phyloP scores from a whole-genome alignment of 2,113 vertebrate genomes.

The Gambusia affinis region DNA sequence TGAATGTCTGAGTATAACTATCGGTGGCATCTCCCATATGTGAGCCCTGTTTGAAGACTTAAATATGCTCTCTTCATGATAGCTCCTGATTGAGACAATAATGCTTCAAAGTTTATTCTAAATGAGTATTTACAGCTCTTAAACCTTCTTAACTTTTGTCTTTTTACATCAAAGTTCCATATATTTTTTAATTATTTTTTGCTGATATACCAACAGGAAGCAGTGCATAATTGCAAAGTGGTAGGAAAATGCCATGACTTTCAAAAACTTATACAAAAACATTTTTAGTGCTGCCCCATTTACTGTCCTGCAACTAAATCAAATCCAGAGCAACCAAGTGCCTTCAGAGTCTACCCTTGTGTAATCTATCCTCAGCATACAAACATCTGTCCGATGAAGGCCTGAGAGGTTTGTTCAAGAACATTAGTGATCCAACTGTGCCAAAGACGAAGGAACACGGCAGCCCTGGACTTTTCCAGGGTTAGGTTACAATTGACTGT shows the following conservation, averaged over 20 bases:
- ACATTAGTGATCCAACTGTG: not conserved
- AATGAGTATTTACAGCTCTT: conserved; percentile 5
- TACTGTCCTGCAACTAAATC: not conserved
- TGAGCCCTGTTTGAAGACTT: conserved; percentile 71
- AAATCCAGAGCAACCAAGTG: not conserved
- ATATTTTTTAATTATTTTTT: not conserved
- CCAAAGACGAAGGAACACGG: not conserved
- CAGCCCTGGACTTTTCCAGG: too few relatives aligned
- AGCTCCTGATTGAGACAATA: conserved; percentile 40
- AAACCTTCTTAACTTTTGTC: not conserved
- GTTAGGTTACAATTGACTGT: too few relatives aligned
- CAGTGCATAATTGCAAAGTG: too few relatives aligned
- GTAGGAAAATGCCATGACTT: too few relatives aligned
- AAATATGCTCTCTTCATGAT: conserved; percentile 50
- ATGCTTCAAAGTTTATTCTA: conserved; percentile 46
- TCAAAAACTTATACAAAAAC: not conserved
- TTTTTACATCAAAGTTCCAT: not conserved
- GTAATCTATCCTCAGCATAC: too few relatives aligned
- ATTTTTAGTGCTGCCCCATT: not conserved
- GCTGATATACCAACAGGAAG: not conserved
- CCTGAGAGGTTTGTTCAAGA: not conserved
- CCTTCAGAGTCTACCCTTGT: too few relatives aligned
- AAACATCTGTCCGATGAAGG: not conserved
- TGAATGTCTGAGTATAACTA: conserved; percentile 59
- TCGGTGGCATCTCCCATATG: conserved; percentile 72